Percentiles rank a stretch among this genome's conserved stretches.
phyloP scores from a whole-genome alignment of 2,113 vertebrate species.

The Pampusana beccarii region DNA sequence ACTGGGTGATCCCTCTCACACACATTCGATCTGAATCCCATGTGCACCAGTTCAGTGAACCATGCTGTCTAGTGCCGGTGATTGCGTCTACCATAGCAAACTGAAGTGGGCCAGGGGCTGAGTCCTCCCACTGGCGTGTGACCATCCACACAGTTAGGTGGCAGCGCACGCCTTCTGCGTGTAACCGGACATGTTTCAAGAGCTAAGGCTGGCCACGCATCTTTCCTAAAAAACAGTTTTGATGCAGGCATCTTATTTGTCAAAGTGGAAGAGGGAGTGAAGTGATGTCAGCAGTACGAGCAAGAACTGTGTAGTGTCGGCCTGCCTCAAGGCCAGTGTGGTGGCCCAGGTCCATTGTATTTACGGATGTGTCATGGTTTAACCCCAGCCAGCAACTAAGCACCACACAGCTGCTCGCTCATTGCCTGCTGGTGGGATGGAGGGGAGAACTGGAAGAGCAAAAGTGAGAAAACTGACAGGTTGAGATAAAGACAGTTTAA shows the following conservation, averaged over 20 bases:
- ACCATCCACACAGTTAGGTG: background rate
- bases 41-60: background rate
- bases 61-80: background rate
- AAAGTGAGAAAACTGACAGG: background rate
- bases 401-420: accelerated
- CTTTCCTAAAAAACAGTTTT: background rate
- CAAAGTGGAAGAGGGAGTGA: background rate
- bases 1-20: background rate
- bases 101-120: background rate
- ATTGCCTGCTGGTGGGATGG: accelerated
- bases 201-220: background rate
- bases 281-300: background rate
- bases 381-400: no score
- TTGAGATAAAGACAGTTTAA: background rate
- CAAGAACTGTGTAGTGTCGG: background rate
- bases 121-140: accelerated
- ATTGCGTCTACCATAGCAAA: background rate
- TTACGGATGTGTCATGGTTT: background rate
- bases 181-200: accelerated
- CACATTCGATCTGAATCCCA: background rate
- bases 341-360: background rate
- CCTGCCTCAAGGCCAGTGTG: background rate
- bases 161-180: accelerated
- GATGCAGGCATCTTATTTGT: background rate
- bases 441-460: background rate